Conservation (phyloP, 2,888 invertebrate species). For the Aromia moschata region DNA sequence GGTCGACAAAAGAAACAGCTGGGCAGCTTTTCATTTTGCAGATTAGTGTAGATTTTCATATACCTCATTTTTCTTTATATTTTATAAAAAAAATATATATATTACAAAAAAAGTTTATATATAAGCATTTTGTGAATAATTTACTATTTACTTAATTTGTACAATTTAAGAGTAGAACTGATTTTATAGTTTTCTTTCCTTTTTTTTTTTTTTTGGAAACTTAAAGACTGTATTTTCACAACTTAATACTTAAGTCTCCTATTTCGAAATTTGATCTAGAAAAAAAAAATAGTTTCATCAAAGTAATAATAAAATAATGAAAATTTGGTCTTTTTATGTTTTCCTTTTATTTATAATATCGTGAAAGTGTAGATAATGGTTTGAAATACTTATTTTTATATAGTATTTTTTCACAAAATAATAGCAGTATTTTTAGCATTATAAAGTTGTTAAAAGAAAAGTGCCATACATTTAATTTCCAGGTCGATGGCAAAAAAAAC, state of each 20-base stretch:
- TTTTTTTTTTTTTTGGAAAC: conserved; percentile 7
- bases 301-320: background rate
- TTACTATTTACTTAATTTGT: conserved; percentile 36
- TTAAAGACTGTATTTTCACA: conserved; percentile 11
- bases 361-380: conserved; percentile 21
- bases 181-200: conserved; percentile 21
- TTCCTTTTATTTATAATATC: conserved; percentile 15
- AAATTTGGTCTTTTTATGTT: conserved; percentile 11
- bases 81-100: conserved; percentile 30
- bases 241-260: no score
- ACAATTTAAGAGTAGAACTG: conserved; percentile 35
- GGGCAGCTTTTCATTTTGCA: conserved; percentile 28
- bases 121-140: conserved; percentile 36
- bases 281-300: no score
- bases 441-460: conserved; percentile 12
- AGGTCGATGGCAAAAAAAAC: conserved; percentile 10
- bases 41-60: conserved; percentile 37
- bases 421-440: conserved; percentile 26
- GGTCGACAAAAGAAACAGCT: conserved; percentile 1
- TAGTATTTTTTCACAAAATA: conserved; percentile 39
- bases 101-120: conserved; percentile 27
- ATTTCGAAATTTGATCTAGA: no score
- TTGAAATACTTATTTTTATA: conserved; percentile 47
- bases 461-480: conserved; percentile 20
- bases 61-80: conserved; percentile 41